Conservation (phyloP, 1,140 invertebrate species). For the Drosophila lini region DNA sequence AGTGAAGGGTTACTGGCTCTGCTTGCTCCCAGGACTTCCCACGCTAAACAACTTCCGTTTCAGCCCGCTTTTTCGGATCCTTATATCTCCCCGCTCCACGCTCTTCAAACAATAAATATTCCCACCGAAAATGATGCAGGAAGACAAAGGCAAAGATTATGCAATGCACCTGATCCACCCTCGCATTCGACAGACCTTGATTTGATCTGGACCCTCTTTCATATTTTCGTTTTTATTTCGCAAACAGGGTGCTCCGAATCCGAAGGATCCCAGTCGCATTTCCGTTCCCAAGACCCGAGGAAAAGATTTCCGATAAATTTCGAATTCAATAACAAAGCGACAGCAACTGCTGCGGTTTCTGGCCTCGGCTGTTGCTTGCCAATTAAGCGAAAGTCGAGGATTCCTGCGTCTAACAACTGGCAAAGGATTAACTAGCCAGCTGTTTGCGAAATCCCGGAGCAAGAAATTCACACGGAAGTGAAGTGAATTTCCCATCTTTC, state of each 20-base stretch:
- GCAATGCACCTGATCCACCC: constrained; percentile 64
- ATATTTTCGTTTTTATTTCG: constrained; percentile 24
- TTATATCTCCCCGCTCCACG: not conserved
- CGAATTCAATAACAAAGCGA: constrained; percentile 59
- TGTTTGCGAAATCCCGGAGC: constrained; percentile 35
- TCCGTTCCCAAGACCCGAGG: constrained; percentile 50
- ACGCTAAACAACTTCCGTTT: constrained; percentile 53
- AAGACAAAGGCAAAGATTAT: constrained; percentile 50
- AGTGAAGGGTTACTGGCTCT: constrained; percentile 4
- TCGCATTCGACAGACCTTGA: constrained; percentile 33
- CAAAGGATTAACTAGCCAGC: constrained; percentile 58
- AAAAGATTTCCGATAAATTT: constrained; percentile 59
- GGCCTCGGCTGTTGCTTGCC: constrained; percentile 31
- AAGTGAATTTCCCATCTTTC: constrained; percentile 15
- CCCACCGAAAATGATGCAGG: constrained; percentile 31
- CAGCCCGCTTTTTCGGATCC: constrained; percentile 15
- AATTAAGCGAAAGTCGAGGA: constrained; percentile 49
- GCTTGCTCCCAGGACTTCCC: constrained; percentile 42
- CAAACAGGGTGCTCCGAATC: constrained; percentile 31
- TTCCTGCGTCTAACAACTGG: constrained; percentile 48
- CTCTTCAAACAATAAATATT: constrained; percentile 27
- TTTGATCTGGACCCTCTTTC: constrained; percentile 27
- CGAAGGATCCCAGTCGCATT: constrained; percentile 25
- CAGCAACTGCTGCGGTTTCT: constrained; percentile 52
- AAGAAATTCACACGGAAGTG: constrained; percentile 57